Conservation (phyloP, 2,113 vertebrate species). For the Chaenocephalus aceratus region DNA sequence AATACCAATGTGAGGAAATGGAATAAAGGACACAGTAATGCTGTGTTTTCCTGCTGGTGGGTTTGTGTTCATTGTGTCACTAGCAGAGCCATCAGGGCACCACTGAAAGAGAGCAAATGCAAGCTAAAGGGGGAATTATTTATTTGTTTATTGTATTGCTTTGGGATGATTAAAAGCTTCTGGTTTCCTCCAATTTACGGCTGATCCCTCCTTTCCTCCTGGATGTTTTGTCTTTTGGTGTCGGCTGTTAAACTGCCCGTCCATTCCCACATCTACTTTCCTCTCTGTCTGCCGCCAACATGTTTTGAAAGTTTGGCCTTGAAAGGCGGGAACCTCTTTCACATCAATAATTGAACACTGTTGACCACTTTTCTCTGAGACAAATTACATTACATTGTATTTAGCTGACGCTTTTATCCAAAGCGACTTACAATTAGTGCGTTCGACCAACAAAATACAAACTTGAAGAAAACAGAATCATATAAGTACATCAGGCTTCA, state of each 20-base stretch:
- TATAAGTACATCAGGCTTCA: too few species aligned
- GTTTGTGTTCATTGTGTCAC: background rate
- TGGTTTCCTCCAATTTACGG: conserved; percentile 25
- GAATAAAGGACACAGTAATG: background rate
- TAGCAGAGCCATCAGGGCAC: background rate
- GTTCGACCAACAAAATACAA: too few species aligned
- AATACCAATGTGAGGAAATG: background rate
- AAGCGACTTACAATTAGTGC: too few species aligned
- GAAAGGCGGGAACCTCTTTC: conserved; percentile 39
- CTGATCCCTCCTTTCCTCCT: conserved; percentile 47
- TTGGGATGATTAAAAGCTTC: conserved; percentile 44
- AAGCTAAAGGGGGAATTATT: background rate
- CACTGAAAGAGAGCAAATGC: background rate
- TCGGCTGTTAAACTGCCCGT: conserved; percentile 14
- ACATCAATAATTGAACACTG: conserved; percentile 71
- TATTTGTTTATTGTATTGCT: conserved; percentile 12
- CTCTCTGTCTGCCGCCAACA: conserved; percentile 46
- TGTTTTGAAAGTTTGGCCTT: conserved; percentile 64
- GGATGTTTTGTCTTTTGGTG: conserved; percentile 23
- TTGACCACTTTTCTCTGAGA: conserved; percentile 56
- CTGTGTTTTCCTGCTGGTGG: background rate
- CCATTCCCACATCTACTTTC: conserved; percentile 26
- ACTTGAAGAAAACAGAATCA: too few species aligned
- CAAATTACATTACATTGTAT: background rate
- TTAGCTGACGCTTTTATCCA: too few species aligned